A percentile compares a stretch with the other conserved stretches of the same genome.
phyloP scores from a whole-genome alignment of 2,113 vertebrate species.

The Festucalex cinctus region DNA sequence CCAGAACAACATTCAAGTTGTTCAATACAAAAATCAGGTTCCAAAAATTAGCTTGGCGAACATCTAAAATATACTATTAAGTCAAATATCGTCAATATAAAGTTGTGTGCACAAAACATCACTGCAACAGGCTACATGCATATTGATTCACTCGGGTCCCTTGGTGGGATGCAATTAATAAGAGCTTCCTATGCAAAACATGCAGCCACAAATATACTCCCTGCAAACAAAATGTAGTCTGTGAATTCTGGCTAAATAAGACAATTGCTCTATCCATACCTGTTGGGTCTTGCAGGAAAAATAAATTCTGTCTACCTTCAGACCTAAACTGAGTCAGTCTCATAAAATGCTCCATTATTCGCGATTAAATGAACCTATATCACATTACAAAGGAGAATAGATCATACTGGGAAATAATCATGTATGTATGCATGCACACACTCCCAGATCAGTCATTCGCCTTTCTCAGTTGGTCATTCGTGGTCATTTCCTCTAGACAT shows the following conservation, averaged over 20 bases:
- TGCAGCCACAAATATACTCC: not conserved
- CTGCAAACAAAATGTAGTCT: not conserved
- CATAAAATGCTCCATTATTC: slow-evolving; percentile 15
- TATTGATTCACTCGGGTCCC: too few species aligned
- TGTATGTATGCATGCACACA: slow-evolving; percentile 6
- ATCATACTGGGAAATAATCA: slow-evolving; percentile 26
- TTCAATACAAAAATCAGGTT: too few species aligned
- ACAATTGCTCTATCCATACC: slow-evolving; percentile 6
- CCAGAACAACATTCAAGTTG: too few species aligned
- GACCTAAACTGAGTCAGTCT: not conserved
- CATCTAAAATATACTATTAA: too few species aligned
- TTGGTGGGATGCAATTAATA: not conserved
- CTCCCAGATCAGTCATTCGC: slow-evolving; percentile 29
- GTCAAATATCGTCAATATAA: too few species aligned
- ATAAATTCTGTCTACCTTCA: slow-evolving; percentile 24
- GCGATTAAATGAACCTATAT: slow-evolving; percentile 13
- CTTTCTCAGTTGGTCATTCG: slow-evolving; percentile 38
- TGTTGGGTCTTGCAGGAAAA: slow-evolving; percentile 14
- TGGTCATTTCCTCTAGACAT: slow-evolving; percentile 57
- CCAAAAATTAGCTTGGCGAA: too few species aligned
- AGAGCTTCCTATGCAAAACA: not conserved
- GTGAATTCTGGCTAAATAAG: not conserved
- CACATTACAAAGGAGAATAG: slow-evolving; percentile 8
- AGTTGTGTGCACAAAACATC: too few species aligned
- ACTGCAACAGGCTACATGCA: too few species aligned